Conservation (phyloP, 30 jellyfish, hydroid and myxozoan genomes). For the Aurelia sp. region DNA sequence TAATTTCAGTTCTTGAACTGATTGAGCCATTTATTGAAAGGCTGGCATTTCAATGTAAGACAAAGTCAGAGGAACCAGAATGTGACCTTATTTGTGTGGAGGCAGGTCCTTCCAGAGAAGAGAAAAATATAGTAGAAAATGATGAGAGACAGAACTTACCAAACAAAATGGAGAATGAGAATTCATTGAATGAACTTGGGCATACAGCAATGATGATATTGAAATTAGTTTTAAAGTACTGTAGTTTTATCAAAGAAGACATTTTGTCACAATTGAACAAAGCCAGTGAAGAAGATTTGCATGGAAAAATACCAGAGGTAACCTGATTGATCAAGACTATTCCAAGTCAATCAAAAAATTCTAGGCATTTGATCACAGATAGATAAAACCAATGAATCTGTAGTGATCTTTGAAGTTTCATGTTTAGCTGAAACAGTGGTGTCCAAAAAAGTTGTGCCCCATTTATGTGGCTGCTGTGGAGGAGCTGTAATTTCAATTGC, state of each 20-base stretch:
- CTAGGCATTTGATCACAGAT: no score
- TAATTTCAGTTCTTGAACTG: slow-evolving; percentile 25
- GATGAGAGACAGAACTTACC: neutral
- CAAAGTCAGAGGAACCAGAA: neutral
- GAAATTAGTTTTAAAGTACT: neutral
- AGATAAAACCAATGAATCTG: no score
- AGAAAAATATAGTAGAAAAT: neutral
- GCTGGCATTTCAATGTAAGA: neutral
- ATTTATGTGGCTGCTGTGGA: no score
- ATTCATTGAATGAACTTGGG: neutral
- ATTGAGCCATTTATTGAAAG: slow-evolving; percentile 8
- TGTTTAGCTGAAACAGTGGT: no score
- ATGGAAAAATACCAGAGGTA: neutral
- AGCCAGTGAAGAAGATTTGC: neutral
- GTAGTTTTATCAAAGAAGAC: slow-evolving; percentile 1
- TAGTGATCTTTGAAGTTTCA: no score
- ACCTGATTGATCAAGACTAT: no score
- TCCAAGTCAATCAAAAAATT: no score
- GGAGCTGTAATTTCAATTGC: no score
- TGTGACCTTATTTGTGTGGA: slow-evolving; percentile 10
- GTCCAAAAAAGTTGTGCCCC: no score
- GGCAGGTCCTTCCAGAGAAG: neutral
- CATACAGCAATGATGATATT: neutral
- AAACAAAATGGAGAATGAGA: neutral
- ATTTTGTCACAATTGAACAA: slow-evolving; percentile 8